These are phyloP conservation scores for Glaucopsyche alexis DNA, from an alignment of 2,888 invertebrate species.

Conservation along the genomic window DNA sequence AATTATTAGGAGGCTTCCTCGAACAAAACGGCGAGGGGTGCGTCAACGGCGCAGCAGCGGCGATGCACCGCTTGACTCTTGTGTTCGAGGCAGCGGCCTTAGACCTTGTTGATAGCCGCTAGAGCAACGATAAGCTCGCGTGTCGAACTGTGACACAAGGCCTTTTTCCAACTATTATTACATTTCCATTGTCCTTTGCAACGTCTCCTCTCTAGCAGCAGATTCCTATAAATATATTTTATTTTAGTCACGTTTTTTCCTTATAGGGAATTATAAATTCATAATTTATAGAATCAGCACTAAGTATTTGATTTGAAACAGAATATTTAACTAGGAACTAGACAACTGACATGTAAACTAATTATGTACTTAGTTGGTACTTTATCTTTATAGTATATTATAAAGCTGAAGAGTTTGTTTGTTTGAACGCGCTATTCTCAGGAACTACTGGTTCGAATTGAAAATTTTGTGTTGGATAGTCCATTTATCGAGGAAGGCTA, in stretches of 20 bases:
- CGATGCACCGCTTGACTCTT: too few species aligned
- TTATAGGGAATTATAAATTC: neutral
- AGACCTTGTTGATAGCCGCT: constrained; percentile 12
- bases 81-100: neutral
- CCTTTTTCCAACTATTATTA: neutral
- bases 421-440: too few species aligned
- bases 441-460: too few species aligned
- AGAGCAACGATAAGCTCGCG: constrained; percentile 1
- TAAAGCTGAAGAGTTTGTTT: too few species aligned
- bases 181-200: constrained; percentile 14
- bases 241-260: neutral
- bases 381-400: too few species aligned
- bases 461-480: too few species aligned
- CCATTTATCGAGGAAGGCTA: too few species aligned
- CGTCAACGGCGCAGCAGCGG: too few species aligned
- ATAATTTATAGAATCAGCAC: neutral
- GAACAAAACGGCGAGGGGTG: too few species aligned
- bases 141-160: neutral
- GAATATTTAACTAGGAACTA: neutral
- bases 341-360: too few species aligned
- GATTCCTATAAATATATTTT: neutral
- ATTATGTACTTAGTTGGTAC: too few species aligned
- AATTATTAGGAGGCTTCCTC: too few species aligned
- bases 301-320: neutral
- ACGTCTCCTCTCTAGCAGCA: neutral